Evolutionary conservation across 2,113 vertebrate species (phyloP).

Genomic region (Platanista minor): DNA sequence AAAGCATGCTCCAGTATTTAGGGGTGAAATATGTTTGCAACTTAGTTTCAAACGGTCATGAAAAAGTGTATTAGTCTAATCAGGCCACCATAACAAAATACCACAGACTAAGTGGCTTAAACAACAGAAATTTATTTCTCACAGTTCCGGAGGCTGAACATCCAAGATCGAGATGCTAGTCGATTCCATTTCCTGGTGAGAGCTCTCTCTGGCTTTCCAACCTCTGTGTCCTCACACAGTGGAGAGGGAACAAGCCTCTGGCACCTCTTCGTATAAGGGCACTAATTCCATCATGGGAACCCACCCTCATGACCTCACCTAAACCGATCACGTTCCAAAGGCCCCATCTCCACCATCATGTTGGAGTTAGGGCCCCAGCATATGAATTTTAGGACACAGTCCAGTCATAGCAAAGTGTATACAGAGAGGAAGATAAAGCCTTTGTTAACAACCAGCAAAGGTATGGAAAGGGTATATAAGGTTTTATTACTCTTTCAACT

Average conservation of each 20-base stretch:
- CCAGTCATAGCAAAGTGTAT: background rate
- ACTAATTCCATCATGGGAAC: background rate
- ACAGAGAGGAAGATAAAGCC: background rate
- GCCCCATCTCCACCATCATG: background rate
- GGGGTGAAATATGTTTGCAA: background rate
- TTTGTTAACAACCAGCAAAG: background rate
- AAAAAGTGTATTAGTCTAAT: background rate
- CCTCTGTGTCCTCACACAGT: background rate
- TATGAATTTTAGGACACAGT: background rate
- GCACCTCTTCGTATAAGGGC: too few relatives aligned
- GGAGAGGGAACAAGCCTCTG: background rate
- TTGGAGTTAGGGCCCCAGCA: background rate
- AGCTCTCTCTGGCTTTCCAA: too few relatives aligned
- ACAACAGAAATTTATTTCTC: background rate
- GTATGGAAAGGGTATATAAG: background rate
- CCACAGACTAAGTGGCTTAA: background rate
- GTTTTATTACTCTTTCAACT: background rate
- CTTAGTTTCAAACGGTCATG: background rate
- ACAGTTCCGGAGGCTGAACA: background rate
- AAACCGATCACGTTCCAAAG: background rate
- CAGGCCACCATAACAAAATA: background rate
- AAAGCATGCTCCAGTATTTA: background rate
- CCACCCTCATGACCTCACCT: background rate
- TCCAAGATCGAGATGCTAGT: background rate
- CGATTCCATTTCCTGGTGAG: background rate